phyloP scores from a whole-genome alignment of 2,888 invertebrate species.

The Drosophila multiciliata region DNA sequence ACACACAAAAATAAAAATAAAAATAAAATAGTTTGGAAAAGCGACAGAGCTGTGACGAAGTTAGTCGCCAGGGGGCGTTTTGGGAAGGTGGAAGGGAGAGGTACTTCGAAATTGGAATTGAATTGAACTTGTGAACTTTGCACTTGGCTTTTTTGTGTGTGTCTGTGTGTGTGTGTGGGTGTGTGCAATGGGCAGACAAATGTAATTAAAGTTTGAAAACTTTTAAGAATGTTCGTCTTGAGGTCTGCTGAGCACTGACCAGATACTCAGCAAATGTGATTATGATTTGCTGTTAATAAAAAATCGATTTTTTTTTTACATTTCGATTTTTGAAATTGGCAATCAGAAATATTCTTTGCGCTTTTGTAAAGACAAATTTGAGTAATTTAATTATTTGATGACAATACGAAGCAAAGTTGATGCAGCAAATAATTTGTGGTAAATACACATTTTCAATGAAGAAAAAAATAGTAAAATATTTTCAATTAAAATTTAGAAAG shows the following conservation, averaged over 20 bases:
- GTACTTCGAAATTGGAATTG: constrained; percentile 12
- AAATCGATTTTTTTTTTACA: neutral
- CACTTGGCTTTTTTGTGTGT: constrained; percentile 10
- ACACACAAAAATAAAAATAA: constrained; percentile 10
- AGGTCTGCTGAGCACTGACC: neutral
- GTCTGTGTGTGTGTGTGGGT: constrained; percentile 2
- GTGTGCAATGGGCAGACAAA: constrained; percentile 36
- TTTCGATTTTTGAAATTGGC: neutral
- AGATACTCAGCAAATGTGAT: neutral
- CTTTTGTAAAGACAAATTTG: neutral
- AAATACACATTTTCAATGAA: neutral
- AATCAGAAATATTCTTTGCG: neutral
- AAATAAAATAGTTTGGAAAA: constrained; percentile 26
- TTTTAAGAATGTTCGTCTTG: constrained; percentile 16
- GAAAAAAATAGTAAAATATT: neutral
- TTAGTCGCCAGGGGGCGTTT: neutral
- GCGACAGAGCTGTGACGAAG: constrained; percentile 39
- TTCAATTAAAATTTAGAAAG: neutral
- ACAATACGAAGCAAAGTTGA: neutral
- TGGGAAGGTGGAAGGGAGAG: neutral
- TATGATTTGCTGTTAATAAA: neutral
- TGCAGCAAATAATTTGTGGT: neutral
- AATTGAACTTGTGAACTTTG: constrained; percentile 52
- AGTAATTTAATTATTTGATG: neutral
- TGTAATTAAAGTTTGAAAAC: constrained; percentile 56